Evolutionary conservation across 1,140 invertebrate species (phyloP).

Genomic region (Zaprionus vittiger): DNA sequence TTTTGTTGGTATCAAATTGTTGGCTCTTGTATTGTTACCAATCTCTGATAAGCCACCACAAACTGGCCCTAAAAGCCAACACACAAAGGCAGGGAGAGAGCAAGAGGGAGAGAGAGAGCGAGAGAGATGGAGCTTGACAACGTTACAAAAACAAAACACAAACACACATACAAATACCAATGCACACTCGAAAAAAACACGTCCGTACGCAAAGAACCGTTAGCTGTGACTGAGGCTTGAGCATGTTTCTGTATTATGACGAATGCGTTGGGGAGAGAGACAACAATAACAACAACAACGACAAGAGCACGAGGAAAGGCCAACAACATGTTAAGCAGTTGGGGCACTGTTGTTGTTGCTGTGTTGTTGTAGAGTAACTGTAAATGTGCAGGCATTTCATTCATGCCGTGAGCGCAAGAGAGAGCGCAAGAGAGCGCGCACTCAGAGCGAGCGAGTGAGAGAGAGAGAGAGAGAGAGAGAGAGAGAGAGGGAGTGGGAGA

Average conservation of each 20-base stretch:
- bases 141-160: conserved; percentile 36
- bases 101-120: conserved; percentile 17
- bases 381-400: conserved; percentile 82
- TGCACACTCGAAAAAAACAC: conserved; percentile 60
- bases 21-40: conserved; percentile 59
- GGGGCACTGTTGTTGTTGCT: conserved; percentile 43
- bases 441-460: conserved; percentile 18
- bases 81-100: conserved; percentile 32
- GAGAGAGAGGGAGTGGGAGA: conserved; percentile 5
- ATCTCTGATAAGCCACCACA: conserved; percentile 69
- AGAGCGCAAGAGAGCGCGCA: neutral
- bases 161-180: conserved; percentile 58
- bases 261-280: conserved; percentile 18
- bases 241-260: conserved; percentile 39
- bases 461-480: conserved; percentile 8
- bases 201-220: conserved; percentile 84
- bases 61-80: conserved; percentile 60
- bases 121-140: conserved; percentile 41
- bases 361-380: conserved; percentile 65
- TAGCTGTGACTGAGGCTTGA: conserved; percentile 69
- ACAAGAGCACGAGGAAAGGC: conserved; percentile 12
- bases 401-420: conserved; percentile 53
- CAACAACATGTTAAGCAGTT: conserved; percentile 71
- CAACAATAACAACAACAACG: conserved; percentile 47
- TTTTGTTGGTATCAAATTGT: conserved; percentile 32